Evolutionary conservation across 2,888 invertebrate species (phyloP).

Genomic region (Cremastinae sp.): DNA sequence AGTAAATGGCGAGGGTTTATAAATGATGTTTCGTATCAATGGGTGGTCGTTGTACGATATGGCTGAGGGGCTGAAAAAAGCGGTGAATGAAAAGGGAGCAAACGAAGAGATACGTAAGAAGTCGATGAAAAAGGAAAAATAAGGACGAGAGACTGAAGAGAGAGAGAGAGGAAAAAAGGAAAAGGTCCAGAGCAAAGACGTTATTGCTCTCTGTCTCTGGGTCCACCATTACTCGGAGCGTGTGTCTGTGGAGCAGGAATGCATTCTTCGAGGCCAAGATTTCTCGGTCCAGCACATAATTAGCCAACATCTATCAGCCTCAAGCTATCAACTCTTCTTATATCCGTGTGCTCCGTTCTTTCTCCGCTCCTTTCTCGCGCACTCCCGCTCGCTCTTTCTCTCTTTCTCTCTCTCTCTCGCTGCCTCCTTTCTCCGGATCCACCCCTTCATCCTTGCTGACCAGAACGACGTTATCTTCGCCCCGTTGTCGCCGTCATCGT

Average conservation of each 20-base stretch:
- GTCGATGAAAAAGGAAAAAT: conserved; percentile 17
- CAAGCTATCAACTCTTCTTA: conserved; percentile 77
- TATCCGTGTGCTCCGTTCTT: conserved; percentile 74
- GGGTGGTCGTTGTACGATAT: conserved; percentile 73
- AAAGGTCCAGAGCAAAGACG: conserved; percentile 63
- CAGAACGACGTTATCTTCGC: conserved; percentile 55
- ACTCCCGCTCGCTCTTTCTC: conserved; percentile 40
- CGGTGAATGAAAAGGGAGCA: conserved; percentile 22
- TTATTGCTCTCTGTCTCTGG: conserved; percentile 70
- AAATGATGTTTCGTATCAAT: conserved; percentile 69
- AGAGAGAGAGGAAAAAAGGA: conserved; percentile 49
- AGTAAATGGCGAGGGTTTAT: conserved; percentile 17
- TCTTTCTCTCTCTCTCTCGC: conserved; percentile 34
- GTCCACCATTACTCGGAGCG: conserved; percentile 53
- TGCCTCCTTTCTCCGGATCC: conserved; percentile 45
- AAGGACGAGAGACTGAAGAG: conserved; percentile 40
- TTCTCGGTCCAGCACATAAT: conserved; percentile 78
- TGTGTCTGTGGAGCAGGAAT: conserved; percentile 9
- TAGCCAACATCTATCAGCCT: conserved; percentile 81
- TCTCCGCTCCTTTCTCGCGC: conserved; percentile 22
- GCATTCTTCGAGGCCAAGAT: conserved; percentile 71
- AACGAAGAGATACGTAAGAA: conserved; percentile 50
- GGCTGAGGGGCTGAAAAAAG: conserved; percentile 59
- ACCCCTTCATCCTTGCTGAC: conserved; percentile 52
- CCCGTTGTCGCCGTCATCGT: conserved; percentile 20